Evolutionary conservation across 2,888 invertebrate genomes (phyloP), one percentile per base, ranked within the genome.

Genomic region (Andrena hattorfiana): DNA sequence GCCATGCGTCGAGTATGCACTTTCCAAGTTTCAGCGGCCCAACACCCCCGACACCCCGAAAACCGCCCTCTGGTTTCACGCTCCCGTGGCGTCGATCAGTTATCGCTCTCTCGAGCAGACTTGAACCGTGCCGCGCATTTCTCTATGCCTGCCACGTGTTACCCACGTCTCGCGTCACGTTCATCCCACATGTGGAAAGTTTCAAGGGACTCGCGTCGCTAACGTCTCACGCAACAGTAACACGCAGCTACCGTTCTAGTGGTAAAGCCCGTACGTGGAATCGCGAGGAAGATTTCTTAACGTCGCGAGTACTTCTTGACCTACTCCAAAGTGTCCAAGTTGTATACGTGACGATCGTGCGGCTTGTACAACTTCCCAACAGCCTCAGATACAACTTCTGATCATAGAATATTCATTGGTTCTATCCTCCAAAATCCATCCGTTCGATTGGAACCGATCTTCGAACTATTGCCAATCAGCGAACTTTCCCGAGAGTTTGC

Each of bases 101-200:
- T 32, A 26, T 63, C 42, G 79, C 77, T 54, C 42, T 59, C 51
- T 13, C 49, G 13, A 13, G 28, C 66, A 4, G 60, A 48, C 81
- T 80, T 67, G 71, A 71, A 62, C 49, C 54, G 32, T 71, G 69
- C 73, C 76, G 76, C 71, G 72, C 77, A 78, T 72, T 76, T 69
- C 71, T 84, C 70, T 42, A 72, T 32, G 72, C 71, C 73, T 75
- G 76, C 84, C 87, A 87, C 87, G 88, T 87, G 87, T 73, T 85
- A 77, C 80, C 62, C 83, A 63, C 63, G 83, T 76, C 42, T 79
- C 77, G 74, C 81, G 77, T 78, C 26, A 69, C 63, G 62, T 56
- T 51, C 60, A 35, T 51, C 49, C 51, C 49, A 20, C 60, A 64
- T 26, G 42, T n/a, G 10, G n/a, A 54, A 64, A 69, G 13, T 67